Conservation (phyloP, 2,888 invertebrate genomes). For the Parascotia fuliginaria region DNA sequence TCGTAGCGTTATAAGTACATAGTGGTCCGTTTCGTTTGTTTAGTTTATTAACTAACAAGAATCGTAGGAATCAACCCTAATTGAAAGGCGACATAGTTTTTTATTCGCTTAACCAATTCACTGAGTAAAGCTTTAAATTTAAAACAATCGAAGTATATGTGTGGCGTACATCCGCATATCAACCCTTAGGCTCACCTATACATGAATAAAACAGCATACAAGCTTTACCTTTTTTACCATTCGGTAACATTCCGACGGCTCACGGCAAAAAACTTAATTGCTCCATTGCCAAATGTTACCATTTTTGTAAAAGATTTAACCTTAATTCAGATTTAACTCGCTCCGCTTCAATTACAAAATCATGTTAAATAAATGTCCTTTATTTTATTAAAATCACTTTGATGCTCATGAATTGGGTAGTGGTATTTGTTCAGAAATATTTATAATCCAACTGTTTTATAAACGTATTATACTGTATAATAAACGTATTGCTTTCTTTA, state of each 20-base stretch:
- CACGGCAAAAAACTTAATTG: constrained; percentile 10
- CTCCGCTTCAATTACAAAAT: constrained; percentile 9
- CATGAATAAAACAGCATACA: neutral
- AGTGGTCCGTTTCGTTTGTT: too few species aligned
- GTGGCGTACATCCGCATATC: too few species aligned
- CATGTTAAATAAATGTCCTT: neutral
- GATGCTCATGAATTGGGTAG: neutral
- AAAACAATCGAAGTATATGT: too few species aligned
- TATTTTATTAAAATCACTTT: constrained; percentile 3
- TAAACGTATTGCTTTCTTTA: too few species aligned
- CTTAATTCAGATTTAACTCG: constrained; percentile 3
- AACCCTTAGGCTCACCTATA: too few species aligned
- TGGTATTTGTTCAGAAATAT: neutral
- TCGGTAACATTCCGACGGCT: constrained; percentile 19
- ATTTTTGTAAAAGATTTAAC: constrained; percentile 21
- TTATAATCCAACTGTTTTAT: neutral
- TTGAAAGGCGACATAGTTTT: too few species aligned
- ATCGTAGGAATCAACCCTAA: too few species aligned
- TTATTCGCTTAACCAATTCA: too few species aligned
- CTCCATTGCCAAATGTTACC: constrained; percentile 8
- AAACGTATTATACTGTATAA: neutral
- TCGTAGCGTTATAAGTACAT: too few species aligned
- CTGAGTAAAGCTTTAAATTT: too few species aligned
- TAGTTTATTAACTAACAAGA: too few species aligned
- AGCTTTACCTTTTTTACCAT: constrained; percentile 28